Base-by-base conservation (phyloP, 1,140 invertebrate species). In the Halotydeus destructor region DNA sequence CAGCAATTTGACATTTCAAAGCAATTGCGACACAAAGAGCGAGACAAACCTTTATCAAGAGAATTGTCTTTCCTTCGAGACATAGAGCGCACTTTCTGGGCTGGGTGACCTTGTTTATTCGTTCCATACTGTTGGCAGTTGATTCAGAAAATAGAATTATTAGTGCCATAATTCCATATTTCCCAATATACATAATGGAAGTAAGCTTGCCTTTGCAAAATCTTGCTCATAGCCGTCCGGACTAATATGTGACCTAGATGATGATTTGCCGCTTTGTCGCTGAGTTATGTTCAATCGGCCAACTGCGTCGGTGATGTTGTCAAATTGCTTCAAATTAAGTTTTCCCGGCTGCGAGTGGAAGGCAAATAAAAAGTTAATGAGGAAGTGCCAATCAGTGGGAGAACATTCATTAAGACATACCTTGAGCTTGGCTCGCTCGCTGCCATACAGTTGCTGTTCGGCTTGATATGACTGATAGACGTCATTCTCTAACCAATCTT, bases 271-370 rank as follows among this genome's bases (percentile, higher is more conserved):
- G n/a, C n/a, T n/a, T n/a, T n/a, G n/a, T n/a, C n/a, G n/a, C 16
- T 46, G 38, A 22, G 38, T 47, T 46, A 78, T 65, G 52, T 72
- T 77, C 71, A 80, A 75, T 51, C 74, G 64, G 27, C 73, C 72
- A 51, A 77, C 72, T n/a, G 78, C 80, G 56, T 84, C 78, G 47
- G 78, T 81, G 12, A 86, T 78, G 54, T 82, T 71, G 19, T 78
- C 74, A 60, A 76, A 86, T 57, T 82, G 81, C 58, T 82, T 83
- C 62, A 85, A 67, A 57, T 86, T 82, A 50, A 86, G 65, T 65
- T 84, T 85, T 37, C 81, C 81, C 24, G 52, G 52, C 48, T 53
- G 33, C 27, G 25, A 18, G 26, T 21, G 47, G 37, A 51, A 35
- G n/a, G n/a, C n/a, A 41, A 47, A 44, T 35, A 53, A 45, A 38